Evolutionary conservation across 2,888 invertebrate genomes (phyloP).

Genomic region (Drosophila falleni): DNA sequence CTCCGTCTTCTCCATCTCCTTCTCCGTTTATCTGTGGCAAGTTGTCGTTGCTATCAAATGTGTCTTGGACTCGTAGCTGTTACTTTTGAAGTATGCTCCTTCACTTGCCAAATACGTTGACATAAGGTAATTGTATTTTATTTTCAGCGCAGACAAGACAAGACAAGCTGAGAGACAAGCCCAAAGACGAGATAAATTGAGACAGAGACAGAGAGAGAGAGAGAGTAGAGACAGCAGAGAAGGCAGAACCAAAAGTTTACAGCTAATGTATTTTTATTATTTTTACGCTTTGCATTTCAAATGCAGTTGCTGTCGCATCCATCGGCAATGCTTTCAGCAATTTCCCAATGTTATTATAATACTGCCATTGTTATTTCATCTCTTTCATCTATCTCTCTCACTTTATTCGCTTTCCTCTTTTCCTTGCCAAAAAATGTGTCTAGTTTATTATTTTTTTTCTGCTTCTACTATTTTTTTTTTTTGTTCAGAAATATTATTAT

Average conservation of each 20-base stretch:
- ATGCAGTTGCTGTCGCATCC: slow-evolving; percentile 58
- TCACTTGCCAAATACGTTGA: slow-evolving; percentile 67
- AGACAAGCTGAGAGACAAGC: slow-evolving; percentile 8
- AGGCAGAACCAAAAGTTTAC: slow-evolving; percentile 53
- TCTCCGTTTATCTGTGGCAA: slow-evolving; percentile 56
- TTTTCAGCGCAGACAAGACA: slow-evolving; percentile 32
- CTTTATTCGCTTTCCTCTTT: background rate
- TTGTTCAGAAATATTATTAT: slow-evolving; percentile 29
- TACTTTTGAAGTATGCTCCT: slow-evolving; percentile 57
- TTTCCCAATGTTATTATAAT: slow-evolving; percentile 59
- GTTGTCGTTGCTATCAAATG: slow-evolving; percentile 52
- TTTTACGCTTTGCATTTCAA: slow-evolving; percentile 76
- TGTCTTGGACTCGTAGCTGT: slow-evolving; percentile 34
- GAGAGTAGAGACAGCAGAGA: background rate
- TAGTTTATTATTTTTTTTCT: slow-evolving; percentile 8
- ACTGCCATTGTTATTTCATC: slow-evolving; percentile 47
- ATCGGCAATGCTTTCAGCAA: slow-evolving; percentile 51
- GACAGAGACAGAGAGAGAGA: background rate
- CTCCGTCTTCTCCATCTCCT: background rate
- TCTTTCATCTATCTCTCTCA: slow-evolving; percentile 2
- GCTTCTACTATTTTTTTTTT: background rate
- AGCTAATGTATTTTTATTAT: slow-evolving; percentile 81
- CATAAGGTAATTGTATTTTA: slow-evolving; percentile 78
- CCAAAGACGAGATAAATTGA: background rate
- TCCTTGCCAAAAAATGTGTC: slow-evolving; percentile 3